phyloP scores from a whole-genome alignment of 2,797 vertebrate species.

The Fringilla coelebs region DNA sequence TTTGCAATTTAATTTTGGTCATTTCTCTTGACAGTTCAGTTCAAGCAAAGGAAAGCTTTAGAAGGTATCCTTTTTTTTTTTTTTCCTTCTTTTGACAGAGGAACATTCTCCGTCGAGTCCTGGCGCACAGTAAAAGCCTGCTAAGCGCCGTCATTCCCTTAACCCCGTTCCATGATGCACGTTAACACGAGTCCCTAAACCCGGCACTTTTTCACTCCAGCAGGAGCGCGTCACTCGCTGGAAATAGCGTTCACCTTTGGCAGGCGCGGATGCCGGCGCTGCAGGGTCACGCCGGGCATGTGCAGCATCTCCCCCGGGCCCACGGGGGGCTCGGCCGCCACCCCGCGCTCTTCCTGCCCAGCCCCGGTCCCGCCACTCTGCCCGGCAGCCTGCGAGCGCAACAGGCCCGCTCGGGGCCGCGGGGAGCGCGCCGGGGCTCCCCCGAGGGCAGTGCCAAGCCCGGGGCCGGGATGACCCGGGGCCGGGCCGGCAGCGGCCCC shows the following conservation, averaged over 20 bases:
- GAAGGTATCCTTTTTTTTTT: background rate
- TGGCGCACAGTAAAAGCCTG: background rate
- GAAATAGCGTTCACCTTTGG: constrained; percentile 12
- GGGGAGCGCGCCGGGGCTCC: background rate
- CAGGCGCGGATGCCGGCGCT: background rate
- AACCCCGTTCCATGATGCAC: background rate
- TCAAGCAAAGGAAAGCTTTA: background rate
- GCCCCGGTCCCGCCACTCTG: background rate
- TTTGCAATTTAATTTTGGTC: background rate
- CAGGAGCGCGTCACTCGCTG: background rate
- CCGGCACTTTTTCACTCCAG: background rate
- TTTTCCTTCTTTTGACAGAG: background rate
- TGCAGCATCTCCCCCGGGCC: background rate
- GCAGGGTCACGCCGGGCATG: background rate
- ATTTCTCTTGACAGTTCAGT: background rate
- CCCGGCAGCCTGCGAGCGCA: background rate
- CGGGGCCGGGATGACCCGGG: background rate
- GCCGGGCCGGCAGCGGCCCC: background rate
- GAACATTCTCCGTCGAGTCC: background rate
- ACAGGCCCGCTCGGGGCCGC: background rate
- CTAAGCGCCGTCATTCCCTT: background rate
- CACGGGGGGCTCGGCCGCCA: background rate
- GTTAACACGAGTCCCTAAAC: background rate
- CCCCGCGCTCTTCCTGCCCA: background rate
- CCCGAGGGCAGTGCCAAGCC: background rate